Base-by-base conservation (phyloP, 2,888 invertebrate species). In the Idaea straminata region DNA sequence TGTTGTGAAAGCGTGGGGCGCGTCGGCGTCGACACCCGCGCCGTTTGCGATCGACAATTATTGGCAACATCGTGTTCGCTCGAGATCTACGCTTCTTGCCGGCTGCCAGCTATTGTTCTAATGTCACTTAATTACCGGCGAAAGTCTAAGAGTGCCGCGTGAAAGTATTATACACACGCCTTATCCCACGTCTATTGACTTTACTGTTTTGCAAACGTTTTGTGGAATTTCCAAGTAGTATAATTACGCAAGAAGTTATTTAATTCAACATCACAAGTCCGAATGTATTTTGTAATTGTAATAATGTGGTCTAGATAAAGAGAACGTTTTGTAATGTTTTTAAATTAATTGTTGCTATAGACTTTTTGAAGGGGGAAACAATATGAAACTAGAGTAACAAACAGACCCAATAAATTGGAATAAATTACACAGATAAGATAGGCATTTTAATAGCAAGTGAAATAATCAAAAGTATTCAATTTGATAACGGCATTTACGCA, bases 51-150 rank as follows among this genome's bases (percentile, higher is more conserved):
- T 91, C 86, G 83, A 83, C 89, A 87, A 89, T 90, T 90, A 90
- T 88, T 87, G 83, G 85, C 84, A 85, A 82, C 87, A 85, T 86
- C 79, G 85, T 77, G 80, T 82, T 80, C 83, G 81, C 82, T 85
- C 82, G 84, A 88, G 89, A 89, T 89, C 82, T 83, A 16, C 13
- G 83, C 82, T 88, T 88, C 87, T 87, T 86, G 83, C 84, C 80
- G 80, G 82, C 83, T 81, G 80, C 83, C 80, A 82, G 81, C 90
- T 83, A 92, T 92, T 92, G 92, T 92, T 91, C 87, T 83, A 87
- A 83, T 80, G 85, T 82, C 79, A 81, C 87, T 88, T 91, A 92
- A 92, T 91, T 91, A 91, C 85, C 74, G 87, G 91, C 87, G 92
- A 92, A 92, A 92, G 92, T 91, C 84, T 87, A 86, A 88, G 89